Evolutionary conservation across 2,888 invertebrate species (phyloP).

Genomic region (Galerucella nymphaeae): DNA sequence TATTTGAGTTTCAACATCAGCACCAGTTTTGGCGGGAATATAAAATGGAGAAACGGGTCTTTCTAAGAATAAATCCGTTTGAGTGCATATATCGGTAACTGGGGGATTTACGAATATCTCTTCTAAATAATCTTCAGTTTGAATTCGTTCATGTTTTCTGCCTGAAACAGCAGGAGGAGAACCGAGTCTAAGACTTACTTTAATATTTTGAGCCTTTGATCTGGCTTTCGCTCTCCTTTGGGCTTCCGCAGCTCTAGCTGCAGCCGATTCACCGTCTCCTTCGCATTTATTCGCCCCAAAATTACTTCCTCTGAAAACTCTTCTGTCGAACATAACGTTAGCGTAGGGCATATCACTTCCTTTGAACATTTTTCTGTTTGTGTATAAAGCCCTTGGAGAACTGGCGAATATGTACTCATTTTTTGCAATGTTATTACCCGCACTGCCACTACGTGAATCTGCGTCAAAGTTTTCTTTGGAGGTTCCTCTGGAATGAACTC

Average conservation of each 20-base stretch:
- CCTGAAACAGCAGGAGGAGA: constrained; percentile 86
- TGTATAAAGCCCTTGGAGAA: constrained; percentile 72
- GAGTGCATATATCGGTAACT: constrained; percentile 80
- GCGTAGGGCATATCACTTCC: constrained; percentile 70
- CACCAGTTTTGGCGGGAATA: constrained; percentile 82
- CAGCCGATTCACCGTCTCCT: constrained; percentile 68
- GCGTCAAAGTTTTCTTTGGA: constrained; percentile 37
- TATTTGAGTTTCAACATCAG: constrained; percentile 82
- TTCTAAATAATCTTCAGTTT: constrained; percentile 91
- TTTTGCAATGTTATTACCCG: constrained; percentile 45
- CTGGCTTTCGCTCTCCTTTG: constrained; percentile 80
- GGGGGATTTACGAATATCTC: constrained; percentile 82
- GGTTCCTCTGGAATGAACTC: constrained; percentile 29
- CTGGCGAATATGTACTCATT: constrained; percentile 71
- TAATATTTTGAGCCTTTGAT: constrained; percentile 71
- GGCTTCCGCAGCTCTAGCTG: constrained; percentile 71
- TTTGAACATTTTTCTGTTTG: constrained; percentile 68
- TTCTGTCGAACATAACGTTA: constrained; percentile 91
- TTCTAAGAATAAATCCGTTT: constrained; percentile 87
- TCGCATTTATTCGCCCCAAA: constrained; percentile 69
- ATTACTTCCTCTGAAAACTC: constrained; percentile 87
- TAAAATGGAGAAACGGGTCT: constrained; percentile 83
- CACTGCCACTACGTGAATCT: constrained; percentile 28
- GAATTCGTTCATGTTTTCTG: constrained; percentile 85
- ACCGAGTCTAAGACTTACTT: constrained; percentile 68